Evolutionary conservation across 2,888 invertebrate species (phyloP).

Genomic region (Pandemis heparana): DNA sequence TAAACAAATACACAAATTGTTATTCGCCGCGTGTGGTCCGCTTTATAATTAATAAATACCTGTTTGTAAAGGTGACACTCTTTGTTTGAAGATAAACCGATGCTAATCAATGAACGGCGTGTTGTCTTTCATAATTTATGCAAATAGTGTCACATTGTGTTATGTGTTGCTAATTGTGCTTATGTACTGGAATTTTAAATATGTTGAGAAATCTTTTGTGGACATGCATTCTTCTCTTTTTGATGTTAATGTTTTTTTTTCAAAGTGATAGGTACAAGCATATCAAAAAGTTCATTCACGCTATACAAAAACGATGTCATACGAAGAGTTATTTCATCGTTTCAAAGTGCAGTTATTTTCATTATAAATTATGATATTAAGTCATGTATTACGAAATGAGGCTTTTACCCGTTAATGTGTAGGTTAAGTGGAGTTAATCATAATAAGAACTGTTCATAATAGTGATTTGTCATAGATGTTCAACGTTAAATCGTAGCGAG

Average conservation of each 20-base stretch:
- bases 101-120: neutral
- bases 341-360: slow-evolving; percentile 12
- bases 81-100: slow-evolving; percentile 11
- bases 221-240: neutral
- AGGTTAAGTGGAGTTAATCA: slow-evolving; percentile 44
- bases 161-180: slow-evolving; percentile 18
- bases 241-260: slow-evolving; percentile 2
- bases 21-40: slow-evolving; percentile 3
- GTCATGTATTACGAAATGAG: slow-evolving; percentile 45
- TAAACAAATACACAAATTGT: slow-evolving; percentile 12
- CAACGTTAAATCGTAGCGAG: slow-evolving; percentile 12
- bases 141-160: slow-evolving; percentile 3
- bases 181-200: slow-evolving; percentile 18
- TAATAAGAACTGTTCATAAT: slow-evolving; percentile 44
- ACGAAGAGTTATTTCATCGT: slow-evolving; percentile 19
- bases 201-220: slow-evolving; percentile 5
- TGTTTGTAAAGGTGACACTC: slow-evolving; percentile 23
- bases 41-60: slow-evolving; percentile 9
- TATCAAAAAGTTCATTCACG: slow-evolving; percentile 14
- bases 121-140: slow-evolving; percentile 8
- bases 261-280: slow-evolving; percentile 3
- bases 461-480: slow-evolving; percentile 31
- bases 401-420: slow-evolving; percentile 44
- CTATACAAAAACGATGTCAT: neutral
- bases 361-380: slow-evolving; percentile 11